Base-by-base conservation (phyloP, 2,797 vertebrate species). In the Chloroceryle inda region DNA sequence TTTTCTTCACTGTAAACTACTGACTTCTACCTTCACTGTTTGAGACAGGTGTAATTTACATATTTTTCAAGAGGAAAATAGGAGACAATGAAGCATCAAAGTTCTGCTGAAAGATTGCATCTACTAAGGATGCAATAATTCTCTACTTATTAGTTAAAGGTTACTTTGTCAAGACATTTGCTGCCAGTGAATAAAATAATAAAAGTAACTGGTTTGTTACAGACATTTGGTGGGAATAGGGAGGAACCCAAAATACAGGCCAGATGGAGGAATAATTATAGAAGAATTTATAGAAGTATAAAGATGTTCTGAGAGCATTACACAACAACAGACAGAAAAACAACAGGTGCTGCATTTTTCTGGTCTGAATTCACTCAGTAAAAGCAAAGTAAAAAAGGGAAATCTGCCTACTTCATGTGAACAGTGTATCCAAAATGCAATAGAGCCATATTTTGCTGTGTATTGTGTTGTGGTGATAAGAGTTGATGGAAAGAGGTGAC, bases 211-310 rank as follows among this genome's bases (percentile, higher is more conserved):
- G 52, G 42, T 88, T 61, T 74, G 33, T 85, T 74, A n/a, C 45
- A 73, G n/a, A 29, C 42, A 49, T 88, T 81, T 77, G 84, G 49
- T 58, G 49, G 45, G 53, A 11, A 24, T 69, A 16, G 29, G n/a
- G 14, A 79, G 13, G 20, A 96, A 67, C 13, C 23, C 24, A 86
- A 88, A 93, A 56, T 78, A 55, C 6, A 85, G 50, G 18, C 91
- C 92, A 91, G 92, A 73, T 85, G 81, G 91, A 82, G 56, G 78
- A 94, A 73, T 85, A 82, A 73, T 91, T 91, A 71, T 31, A 82
- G 44, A 50, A 82, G 52, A 69, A 92, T 87, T 94, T 93, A 63
- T 81, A 52, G 52, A 85, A 85, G 59, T 76, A 15, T 82, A 45
- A 73, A 87, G 59, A 71, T 82, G 35, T 94, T 94, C 71, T 73